Conservation (phyloP, 2,888 invertebrate species). For the Andrena minutula region DNA sequence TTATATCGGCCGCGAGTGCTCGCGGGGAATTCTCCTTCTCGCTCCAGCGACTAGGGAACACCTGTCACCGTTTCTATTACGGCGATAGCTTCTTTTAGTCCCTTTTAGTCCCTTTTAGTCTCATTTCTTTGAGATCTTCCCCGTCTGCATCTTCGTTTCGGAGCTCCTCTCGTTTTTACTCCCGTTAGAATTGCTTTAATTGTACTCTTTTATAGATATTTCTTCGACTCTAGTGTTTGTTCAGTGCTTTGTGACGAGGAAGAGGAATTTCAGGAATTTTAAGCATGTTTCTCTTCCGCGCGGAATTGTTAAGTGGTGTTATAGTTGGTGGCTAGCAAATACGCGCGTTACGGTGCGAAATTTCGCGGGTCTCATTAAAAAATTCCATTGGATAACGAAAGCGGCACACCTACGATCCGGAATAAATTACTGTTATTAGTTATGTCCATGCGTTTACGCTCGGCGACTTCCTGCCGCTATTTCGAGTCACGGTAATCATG, state of each 20-base stretch:
- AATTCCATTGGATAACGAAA: constrained; percentile 38
- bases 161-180: no score
- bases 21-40: constrained; percentile 14
- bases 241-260: no score
- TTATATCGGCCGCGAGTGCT: constrained; percentile 46
- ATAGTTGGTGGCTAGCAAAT: no score
- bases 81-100: constrained; percentile 31
- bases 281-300: no score
- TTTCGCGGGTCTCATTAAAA: neutral
- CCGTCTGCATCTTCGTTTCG: no score
- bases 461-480: constrained; percentile 50
- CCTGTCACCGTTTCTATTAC: constrained; percentile 57
- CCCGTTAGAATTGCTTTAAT: no score
- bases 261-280: no score
- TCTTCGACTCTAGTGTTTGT: no score
- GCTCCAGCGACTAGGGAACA: constrained; percentile 22
- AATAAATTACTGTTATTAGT: constrained; percentile 55
- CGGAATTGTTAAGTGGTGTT: no score
- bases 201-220: no score
- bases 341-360: neutral
- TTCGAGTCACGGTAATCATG: constrained; percentile 48
- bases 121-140: neutral
- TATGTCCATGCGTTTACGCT: constrained; percentile 34
- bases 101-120: neutral
- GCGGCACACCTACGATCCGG: constrained; percentile 40